A percentile compares a stretch with the other conserved stretches of the same genome.
phyloP scores from a whole-genome alignment of 2,888 invertebrate species.

The Tipula lateralis region DNA sequence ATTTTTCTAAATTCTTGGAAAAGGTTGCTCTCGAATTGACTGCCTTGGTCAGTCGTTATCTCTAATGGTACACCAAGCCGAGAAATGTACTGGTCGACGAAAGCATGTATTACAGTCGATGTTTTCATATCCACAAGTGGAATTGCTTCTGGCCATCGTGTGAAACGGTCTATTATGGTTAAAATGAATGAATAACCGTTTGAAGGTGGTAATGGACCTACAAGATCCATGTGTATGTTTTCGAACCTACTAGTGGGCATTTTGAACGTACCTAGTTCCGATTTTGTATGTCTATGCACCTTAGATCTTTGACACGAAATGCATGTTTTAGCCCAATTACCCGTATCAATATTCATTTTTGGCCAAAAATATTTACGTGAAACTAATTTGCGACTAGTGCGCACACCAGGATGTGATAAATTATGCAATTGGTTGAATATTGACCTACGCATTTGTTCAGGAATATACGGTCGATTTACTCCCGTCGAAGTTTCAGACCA shows the following conservation, averaged over 20 bases:
- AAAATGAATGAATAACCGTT: too few relatives aligned
- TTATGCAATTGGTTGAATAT: background rate
- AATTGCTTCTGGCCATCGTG: background rate
- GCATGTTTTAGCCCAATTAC: background rate
- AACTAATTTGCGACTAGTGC: too few relatives aligned
- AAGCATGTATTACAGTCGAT: background rate
- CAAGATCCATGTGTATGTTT: too few relatives aligned
- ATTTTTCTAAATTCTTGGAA: too few relatives aligned
- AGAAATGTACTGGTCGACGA: background rate
- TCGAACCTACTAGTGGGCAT: too few relatives aligned
- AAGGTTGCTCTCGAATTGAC: background rate
- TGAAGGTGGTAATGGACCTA: too few relatives aligned
- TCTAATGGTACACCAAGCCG: background rate
- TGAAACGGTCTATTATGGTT: background rate
- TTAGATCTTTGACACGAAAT: background rate
- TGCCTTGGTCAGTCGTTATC: background rate
- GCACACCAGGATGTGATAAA: background rate
- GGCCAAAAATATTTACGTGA: too few relatives aligned
- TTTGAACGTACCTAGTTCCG: too few relatives aligned
- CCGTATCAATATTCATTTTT: too few relatives aligned
- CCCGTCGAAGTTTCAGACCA: too few relatives aligned
- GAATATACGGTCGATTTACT: background rate
- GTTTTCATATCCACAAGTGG: background rate
- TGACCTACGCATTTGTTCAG: background rate
- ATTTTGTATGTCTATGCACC: background rate